Conservation (phyloP, 2,113 vertebrate genomes). For the Atrichornis clamosus region DNA sequence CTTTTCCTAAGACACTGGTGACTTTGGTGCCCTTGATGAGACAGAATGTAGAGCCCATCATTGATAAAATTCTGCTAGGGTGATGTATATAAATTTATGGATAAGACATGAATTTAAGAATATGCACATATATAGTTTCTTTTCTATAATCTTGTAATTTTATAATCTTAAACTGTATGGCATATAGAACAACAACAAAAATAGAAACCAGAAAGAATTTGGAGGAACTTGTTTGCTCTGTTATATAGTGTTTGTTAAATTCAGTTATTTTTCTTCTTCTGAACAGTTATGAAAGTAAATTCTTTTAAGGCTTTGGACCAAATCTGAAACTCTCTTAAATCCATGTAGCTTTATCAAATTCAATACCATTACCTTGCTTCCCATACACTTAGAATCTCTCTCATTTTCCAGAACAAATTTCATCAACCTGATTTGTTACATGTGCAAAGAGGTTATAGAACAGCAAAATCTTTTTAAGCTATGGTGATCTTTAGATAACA, state of each 20-base stretch:
- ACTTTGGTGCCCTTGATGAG: not conserved
- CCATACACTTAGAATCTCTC: not conserved
- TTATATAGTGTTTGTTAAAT: not conserved
- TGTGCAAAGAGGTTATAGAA: not conserved
- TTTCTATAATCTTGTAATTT: not conserved
- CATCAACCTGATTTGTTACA: not conserved
- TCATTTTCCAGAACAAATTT: conserved; percentile 18
- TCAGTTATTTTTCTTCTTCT: not conserved
- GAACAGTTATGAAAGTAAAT: not conserved
- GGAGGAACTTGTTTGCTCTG: not conserved
- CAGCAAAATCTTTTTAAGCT: not conserved
- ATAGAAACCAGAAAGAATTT: not conserved
- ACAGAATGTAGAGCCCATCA: not conserved
- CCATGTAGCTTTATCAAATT: not conserved
- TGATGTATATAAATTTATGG: not conserved
- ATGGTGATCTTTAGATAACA: not conserved
- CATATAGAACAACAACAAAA: not conserved
- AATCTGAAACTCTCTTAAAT: conserved; percentile 4
- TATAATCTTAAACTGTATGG: not conserved
- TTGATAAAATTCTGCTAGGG: not conserved
- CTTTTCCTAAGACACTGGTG: not conserved
- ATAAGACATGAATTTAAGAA: not conserved
- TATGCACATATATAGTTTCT: not conserved
- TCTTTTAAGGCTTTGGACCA: not conserved
- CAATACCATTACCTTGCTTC: not conserved